Conservation (phyloP, 2,888 invertebrate species). For the Perdita meconis region DNA sequence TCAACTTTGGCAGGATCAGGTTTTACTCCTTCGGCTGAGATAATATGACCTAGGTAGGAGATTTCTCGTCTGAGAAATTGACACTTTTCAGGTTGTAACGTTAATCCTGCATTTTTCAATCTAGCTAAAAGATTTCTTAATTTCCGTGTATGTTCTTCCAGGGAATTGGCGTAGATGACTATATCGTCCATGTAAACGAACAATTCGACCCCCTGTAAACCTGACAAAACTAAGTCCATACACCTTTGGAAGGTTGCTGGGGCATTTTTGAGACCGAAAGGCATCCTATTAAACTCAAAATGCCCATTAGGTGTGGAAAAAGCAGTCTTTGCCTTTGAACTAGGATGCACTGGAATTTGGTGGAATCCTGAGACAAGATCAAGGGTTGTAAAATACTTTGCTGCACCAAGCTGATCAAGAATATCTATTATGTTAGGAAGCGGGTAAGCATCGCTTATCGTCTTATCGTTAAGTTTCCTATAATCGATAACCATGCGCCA, state of each 20-base stretch:
- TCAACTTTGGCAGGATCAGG: neutral
- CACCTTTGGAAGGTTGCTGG: neutral
- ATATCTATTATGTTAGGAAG: neutral
- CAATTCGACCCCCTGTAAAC: neutral
- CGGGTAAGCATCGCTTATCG: neutral
- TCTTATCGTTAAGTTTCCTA: neutral
- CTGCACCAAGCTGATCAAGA: neutral
- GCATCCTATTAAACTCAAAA: neutral
- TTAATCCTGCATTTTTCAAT: neutral
- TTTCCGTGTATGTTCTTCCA: neutral
- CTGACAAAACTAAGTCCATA: neutral
- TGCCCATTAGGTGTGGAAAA: neutral
- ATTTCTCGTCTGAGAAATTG: neutral
- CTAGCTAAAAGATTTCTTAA: neutral
- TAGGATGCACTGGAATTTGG: neutral
- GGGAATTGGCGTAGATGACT: neutral
- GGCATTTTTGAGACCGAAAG: neutral
- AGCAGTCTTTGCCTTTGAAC: neutral
- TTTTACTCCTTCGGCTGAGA: neutral
- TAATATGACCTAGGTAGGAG: neutral
- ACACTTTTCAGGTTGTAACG: neutral
- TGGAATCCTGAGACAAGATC: neutral
- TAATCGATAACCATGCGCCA: neutral
- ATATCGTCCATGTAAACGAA: neutral
- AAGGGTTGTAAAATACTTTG: neutral